Evolutionary conservation across 2,888 invertebrate genomes (phyloP).

Genomic region (Octonoba sinensis): DNA sequence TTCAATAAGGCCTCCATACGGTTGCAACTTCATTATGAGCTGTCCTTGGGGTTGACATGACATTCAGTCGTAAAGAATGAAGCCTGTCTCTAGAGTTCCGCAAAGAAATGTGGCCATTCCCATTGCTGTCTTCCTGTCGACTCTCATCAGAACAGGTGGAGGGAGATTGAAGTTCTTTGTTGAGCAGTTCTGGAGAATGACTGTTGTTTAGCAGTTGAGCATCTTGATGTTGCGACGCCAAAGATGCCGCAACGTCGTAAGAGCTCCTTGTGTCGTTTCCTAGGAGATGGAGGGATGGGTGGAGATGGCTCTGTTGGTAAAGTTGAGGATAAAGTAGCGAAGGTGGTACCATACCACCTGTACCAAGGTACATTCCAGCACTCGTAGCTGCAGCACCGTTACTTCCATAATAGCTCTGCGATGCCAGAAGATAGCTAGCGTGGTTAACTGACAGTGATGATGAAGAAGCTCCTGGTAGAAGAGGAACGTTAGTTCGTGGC

Average conservation of each 20-base stretch:
- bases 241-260: slow-evolving; percentile 42
- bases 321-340: slow-evolving; percentile 70
- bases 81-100: slow-evolving; percentile 27
- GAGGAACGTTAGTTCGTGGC: slow-evolving; percentile 40
- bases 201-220: neutral
- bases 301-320: slow-evolving; percentile 69
- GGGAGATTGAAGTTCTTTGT: slow-evolving; percentile 41
- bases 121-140: slow-evolving; percentile 26
- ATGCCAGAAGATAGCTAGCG: slow-evolving; percentile 49
- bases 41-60: slow-evolving; percentile 24
- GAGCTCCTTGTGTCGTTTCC: slow-evolving; percentile 65
- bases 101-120: slow-evolving; percentile 33
- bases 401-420: slow-evolving; percentile 44
- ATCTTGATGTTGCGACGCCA: slow-evolving; percentile 26
- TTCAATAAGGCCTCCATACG: slow-evolving; percentile 67
- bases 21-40: slow-evolving; percentile 57
- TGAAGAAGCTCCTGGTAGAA: slow-evolving; percentile 26
- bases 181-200: slow-evolving; percentile 8
- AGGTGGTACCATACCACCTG: slow-evolving; percentile 68
- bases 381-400: slow-evolving; percentile 63
- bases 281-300: slow-evolving; percentile 66
- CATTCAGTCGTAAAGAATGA: slow-evolving; percentile 20
- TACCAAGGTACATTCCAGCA: slow-evolving; percentile 67
- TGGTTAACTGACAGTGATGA: slow-evolving; percentile 46
- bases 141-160: slow-evolving; percentile 28